phyloP scores from a whole-genome alignment of 1,140 invertebrate genomes.

The Cotesia chilonis region DNA sequence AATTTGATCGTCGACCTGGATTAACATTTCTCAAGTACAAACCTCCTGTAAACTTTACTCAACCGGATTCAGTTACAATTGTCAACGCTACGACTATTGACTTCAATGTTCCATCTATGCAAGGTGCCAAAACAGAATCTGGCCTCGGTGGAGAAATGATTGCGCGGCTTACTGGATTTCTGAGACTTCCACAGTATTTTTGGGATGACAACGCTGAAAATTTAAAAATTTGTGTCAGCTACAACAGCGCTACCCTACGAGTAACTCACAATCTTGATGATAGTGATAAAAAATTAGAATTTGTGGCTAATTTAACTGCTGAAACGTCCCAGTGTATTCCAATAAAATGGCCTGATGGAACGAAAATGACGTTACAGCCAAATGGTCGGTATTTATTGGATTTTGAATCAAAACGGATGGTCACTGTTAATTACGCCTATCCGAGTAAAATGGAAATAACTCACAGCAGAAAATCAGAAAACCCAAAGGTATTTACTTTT shows the following conservation, averaged over 20 bases:
- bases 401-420: slow-evolving; percentile 72
- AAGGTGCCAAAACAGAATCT: slow-evolving; percentile 72
- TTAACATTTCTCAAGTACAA: slow-evolving; percentile 89
- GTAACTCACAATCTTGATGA: slow-evolving; percentile 61
- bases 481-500: slow-evolving; percentile 83
- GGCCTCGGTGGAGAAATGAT: slow-evolving; percentile 76
- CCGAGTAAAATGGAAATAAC: slow-evolving; percentile 82
- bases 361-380: slow-evolving; percentile 63
- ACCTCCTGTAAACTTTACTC: slow-evolving; percentile 83
- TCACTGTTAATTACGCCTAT: slow-evolving; percentile 66
- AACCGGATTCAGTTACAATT: slow-evolving; percentile 85
- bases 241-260: slow-evolving; percentile 71
- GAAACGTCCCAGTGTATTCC: slow-evolving; percentile 72
- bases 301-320: slow-evolving; percentile 74
- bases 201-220: slow-evolving; percentile 76
- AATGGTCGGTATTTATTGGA: slow-evolving; percentile 73
- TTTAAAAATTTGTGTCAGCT: slow-evolving; percentile 78
- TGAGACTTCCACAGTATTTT: slow-evolving; percentile 74
- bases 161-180: slow-evolving; percentile 79
- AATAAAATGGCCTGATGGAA: slow-evolving; percentile 69
- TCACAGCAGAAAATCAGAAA: slow-evolving; percentile 76
- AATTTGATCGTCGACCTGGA: slow-evolving; percentile 83
- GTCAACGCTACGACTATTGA: slow-evolving; percentile 85
- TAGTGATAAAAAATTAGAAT: slow-evolving; percentile 52
- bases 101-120: slow-evolving; percentile 73